Base-by-base conservation (phyloP, 2,113 vertebrate genomes). In the Oophaga pumilio region DNA sequence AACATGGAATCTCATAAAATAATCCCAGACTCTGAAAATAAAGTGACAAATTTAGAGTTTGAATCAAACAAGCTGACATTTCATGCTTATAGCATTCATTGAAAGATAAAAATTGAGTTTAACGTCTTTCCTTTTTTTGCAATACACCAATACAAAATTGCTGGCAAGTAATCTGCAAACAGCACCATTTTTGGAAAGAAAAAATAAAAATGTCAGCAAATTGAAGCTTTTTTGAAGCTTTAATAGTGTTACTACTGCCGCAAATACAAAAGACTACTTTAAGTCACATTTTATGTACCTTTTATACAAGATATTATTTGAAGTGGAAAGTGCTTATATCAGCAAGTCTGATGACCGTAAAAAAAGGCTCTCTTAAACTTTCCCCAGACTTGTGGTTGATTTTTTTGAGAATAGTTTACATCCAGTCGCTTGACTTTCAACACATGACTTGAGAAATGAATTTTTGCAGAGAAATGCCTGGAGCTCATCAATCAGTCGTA, bases 341-440 rank as follows among this genome's bases (percentile, higher is more conserved):
- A 77, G 84, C 84, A 77, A 17, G 33, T 76, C 52, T 77, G 43
- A 64, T 77, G 6, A 77, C n/a, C 24, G 22, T 64, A 64, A 59
- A 76, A 85, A 59, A 26, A 20, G 11, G 12, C 59, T 64, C 1
- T 5, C 33, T 43, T 43, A 60, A 80, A 60, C 56, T 62, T 80
- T 60, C 53, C 15, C 53, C 26, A 53, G 56, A 64, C 59, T 43
- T 85, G 73, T 60, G 84, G 73, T 85, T 77, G 28, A 64, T 74
- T 73, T 57, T n/a, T 64, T 33, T 20, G 43, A 24, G 26, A 18
- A 8, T 76, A 77, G 57, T 77, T 76, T 76, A 33, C 15, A 20
- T 73, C 22, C 28, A 73, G 62, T 73, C 50, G 43, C 59, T 53
- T 77, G 84, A 49, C 84, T 85, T 85, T 49, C 84, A 76, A 62